phyloP scores from a whole-genome alignment of 2,797 vertebrate species.

The Acanthornis magna region DNA sequence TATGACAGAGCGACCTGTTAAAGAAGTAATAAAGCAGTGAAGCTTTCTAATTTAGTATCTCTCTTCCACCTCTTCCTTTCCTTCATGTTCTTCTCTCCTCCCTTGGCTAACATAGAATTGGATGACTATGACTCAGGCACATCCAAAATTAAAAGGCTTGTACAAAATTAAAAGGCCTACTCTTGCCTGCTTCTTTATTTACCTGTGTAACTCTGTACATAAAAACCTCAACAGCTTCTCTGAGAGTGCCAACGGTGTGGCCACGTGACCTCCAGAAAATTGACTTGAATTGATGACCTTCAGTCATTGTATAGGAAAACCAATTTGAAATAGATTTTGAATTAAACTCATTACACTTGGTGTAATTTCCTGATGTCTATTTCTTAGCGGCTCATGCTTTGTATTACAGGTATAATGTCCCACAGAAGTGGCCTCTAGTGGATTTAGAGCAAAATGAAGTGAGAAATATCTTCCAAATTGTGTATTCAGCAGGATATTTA shows the following conservation, averaged over 20 bases:
- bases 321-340: conserved; percentile 10
- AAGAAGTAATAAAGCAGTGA: neutral
- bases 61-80: neutral
- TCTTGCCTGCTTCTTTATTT: neutral
- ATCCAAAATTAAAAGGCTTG: neutral
- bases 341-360: neutral
- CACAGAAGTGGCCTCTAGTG: neutral
- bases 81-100: neutral
- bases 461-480: neutral
- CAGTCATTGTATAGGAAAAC: neutral
- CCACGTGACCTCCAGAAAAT: neutral
- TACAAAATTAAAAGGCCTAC: neutral
- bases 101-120: neutral
- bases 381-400: neutral
- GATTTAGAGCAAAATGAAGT: conserved; percentile 18
- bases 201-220: neutral
- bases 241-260: neutral
- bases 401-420: neutral
- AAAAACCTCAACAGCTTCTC: neutral
- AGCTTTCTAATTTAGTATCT: neutral
- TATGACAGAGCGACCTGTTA: conserved; percentile 27
- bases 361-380: neutral
- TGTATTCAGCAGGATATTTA: conserved; percentile 30
- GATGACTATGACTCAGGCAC: neutral
- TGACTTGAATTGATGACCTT: neutral